Conservation (phyloP, 1,140 invertebrate genomes). For the Atopsyche davidsoni region DNA sequence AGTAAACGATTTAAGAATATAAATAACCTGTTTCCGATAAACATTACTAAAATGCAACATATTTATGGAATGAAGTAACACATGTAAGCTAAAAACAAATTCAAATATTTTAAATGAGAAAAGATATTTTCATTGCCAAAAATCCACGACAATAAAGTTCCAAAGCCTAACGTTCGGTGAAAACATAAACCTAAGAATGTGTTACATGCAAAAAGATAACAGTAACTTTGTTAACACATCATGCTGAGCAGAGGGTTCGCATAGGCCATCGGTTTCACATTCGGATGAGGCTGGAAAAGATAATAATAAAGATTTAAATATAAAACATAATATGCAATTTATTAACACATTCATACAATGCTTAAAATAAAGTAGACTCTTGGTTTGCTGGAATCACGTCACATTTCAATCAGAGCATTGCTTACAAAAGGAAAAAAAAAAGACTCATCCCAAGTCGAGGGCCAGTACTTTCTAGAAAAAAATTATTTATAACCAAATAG, state of each 20-base stretch:
- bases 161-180: neutral
- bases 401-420: too few relatives aligned
- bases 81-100: neutral
- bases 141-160: neutral
- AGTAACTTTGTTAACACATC: constrained; percentile 24
- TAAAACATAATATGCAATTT: constrained; percentile 1
- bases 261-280: constrained; percentile 95
- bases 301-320: constrained; percentile 31
- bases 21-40: neutral
- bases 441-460: too few relatives aligned
- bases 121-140: neutral
- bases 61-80: neutral
- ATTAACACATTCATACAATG: neutral
- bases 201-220: neutral
- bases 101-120: constrained; percentile 7
- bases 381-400: too few relatives aligned
- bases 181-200: neutral
- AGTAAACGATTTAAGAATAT: too few relatives aligned
- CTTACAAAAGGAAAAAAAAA: too few relatives aligned
- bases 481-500: too few relatives aligned
- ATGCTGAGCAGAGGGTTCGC: constrained; percentile 48
- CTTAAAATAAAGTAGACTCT: neutral
- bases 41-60: neutral
- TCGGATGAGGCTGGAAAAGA: constrained; percentile 84
- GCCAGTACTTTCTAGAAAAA: too few relatives aligned